A percentile compares a stretch with the other conserved stretches of the same genome.
These are phyloP conservation scores for Diadumene lineata DNA, from an alignment of 92 coral and sea anemone species.

Conservation along the genomic window DNA sequence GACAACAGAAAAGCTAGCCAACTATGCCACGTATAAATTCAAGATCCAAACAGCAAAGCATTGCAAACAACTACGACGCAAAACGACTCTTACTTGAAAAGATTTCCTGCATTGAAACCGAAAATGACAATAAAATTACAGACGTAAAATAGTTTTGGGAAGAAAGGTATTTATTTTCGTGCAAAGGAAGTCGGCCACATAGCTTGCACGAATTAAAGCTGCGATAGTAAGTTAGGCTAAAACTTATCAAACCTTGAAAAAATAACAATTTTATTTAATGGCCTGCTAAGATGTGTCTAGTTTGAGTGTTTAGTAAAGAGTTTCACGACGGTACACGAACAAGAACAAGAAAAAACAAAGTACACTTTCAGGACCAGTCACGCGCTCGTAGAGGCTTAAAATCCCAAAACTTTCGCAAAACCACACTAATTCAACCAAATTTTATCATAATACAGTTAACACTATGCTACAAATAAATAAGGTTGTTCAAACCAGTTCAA, in stretches of 20 bases:
- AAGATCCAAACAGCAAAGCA: background rate
- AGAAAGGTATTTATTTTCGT: conserved; percentile 1
- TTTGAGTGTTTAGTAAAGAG: too few relatives aligned
- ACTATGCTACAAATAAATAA: background rate
- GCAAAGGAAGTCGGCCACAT: background rate
- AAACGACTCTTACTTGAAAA: background rate
- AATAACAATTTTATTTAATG: too few relatives aligned
- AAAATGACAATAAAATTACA: background rate
- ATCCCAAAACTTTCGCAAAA: background rate
- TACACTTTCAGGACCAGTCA: background rate
- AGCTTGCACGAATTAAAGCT: background rate
- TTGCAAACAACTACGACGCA: background rate
- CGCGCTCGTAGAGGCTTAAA: background rate
- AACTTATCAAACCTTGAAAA: too few relatives aligned
- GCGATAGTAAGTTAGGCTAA: too few relatives aligned
- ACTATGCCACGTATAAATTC: conserved; percentile 24
- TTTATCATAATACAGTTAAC: background rate
- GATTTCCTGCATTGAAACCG: background rate
- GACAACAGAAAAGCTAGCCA: conserved; percentile 19
- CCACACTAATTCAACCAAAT: background rate
- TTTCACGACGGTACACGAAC: background rate
- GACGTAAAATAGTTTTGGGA: background rate
- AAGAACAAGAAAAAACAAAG: background rate
- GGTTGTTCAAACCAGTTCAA: background rate
- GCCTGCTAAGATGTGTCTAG: too few relatives aligned